Base-by-base conservation (phyloP, 2,797 vertebrate species). In the Mormyrus proboscirostris region DNA sequence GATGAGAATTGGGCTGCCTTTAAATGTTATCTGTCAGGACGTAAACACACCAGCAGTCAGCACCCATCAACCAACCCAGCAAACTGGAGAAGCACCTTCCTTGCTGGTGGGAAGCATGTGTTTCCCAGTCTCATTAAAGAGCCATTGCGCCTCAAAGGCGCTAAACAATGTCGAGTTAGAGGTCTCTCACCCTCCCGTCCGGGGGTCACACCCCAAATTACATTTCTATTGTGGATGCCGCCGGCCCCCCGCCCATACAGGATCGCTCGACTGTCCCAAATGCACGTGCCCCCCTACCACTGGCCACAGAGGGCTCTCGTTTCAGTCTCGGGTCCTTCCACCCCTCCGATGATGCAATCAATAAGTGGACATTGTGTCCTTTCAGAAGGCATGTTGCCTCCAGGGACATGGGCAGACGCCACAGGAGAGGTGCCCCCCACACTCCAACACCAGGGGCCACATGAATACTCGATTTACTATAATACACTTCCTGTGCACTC, bases 301-400 rank as follows among this genome's bases (percentile, higher is more conserved):
- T 79, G 92, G 91, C 93, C 95, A 94, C 94, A 95, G 93, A 94
- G 93, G 87, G 44, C 83, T 29, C 22, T 83, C 69, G 90, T 90
- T 89, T 22, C 22, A 90, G 73, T 50, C 88, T 91, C 19, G 90
- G 51, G 22, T 89, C 86, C 87, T 33, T 41, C 76, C 22, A 29
- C 22, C 84, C 29, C 83, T 55, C 91, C 88, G 41, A 90, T 93
- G 92, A 91, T 92, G 94, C 94, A 94, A 96, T 96, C 95, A 96
- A 96, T 97, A 95, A 95, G 91, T 83, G 87, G 91, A 94, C 95
- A 96, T 95, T 95, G 93, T 93, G 89, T 95, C 90, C 93, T 96
- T 95, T 95, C 95, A 95, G 94, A 95, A 92, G 29, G 79, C 87
- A 91, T 94, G 93, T 92, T 91, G 93, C 88, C 73, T 51, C 87